Base-by-base conservation (phyloP, 2,888 invertebrate genomes). In the Chelonus formosanus region DNA sequence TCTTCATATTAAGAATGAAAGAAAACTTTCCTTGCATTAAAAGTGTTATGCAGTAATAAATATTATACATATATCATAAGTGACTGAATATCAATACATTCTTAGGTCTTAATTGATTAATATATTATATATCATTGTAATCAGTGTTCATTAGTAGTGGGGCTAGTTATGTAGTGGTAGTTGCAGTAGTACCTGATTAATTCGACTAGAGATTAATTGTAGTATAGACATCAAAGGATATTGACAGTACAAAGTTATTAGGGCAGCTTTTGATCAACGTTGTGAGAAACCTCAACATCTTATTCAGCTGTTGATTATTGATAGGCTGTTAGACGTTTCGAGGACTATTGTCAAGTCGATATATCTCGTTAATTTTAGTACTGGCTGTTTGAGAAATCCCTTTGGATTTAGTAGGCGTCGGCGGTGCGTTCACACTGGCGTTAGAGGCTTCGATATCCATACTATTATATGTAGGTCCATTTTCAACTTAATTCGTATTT, bases 381-480 rank as follows among this genome's bases (percentile, higher is more conserved):
- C 62, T 61, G 61, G 59, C 59, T 68, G 67, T 62, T 47, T 34
- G 54, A 52, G 36, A 45, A 52, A 60, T 50, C 34, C 44, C 20
- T 7, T 43, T 47, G 52, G 54, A 60, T 66, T 55, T 45, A 35
- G 54, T 20, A 35, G 44, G 56, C 50, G 45, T 44, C 53, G 62
- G 53, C 45, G 57, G 52, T n/a, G 61, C 67, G 62, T 64, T 54
- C 36, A 44, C 58, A 32, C 57, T 34, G 65, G 47, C 60, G 56
- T 69, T 66, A 70, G 68, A 71, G 71, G 69, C 67, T 60, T 57
- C 67, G 44, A 77, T 77, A 67, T 64, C 32, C 43, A 34, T 56
- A 32, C n/a, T n/a, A n/a, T n/a, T n/a, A n/a, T n/a, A n/a, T n/a
- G n/a, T n/a, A n/a, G n/a, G n/a, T n/a, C n/a, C n/a, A n/a, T n/a